Evolutionary conservation across 2,888 invertebrate genomes (phyloP), one percentile per base, ranked within the genome.

Genomic region (Alloplasta piceator): DNA sequence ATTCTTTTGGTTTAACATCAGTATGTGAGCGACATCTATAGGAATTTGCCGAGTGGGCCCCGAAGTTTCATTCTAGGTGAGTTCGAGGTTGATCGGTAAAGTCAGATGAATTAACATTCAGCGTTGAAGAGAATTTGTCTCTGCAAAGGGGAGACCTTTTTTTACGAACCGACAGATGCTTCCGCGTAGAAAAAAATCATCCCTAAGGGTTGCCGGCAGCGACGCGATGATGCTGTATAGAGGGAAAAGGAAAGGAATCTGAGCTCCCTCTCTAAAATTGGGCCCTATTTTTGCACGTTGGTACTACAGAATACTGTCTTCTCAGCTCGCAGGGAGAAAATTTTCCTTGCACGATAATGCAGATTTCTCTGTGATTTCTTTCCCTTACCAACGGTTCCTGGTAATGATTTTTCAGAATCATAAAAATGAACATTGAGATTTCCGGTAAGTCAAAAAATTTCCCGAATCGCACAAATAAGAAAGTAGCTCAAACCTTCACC

Each of bases 11-110:
- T 16, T 43, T n/a, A 38, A 16, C 83, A 83, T 77, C 52, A 52
- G 3, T 50, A 50, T 73, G 12, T 58, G 9, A 73, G 83, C 78
- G 82, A 80, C 82, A 83, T 82, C 82, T 82, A 39, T 0, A 71
- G 60, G 66, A 66, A 78, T 66, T 66, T 48, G 60, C 16, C 68
- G 7, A 14, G 39, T 4, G 64, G 67, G 7, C 7, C 16, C 9
- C n/a, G 10, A 77, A 74, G 50, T 52, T 52, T 48, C 46, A 5
- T 39, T 39, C 39, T 16, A 43, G 26, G 6, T 41, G 50, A 12
- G 46, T 58, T 16, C 36, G 16, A 36, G 56, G 9, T 38, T 16
- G n/a, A 82, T 71, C 76, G 80, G 72, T 71, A 83, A 79, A 60
- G 77, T 75, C 79, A 77, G 52, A 64, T n/a, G 52, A 58, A 52